phyloP scores from a whole-genome alignment of 2,113 vertebrate species.

The Plecotus auritus region DNA sequence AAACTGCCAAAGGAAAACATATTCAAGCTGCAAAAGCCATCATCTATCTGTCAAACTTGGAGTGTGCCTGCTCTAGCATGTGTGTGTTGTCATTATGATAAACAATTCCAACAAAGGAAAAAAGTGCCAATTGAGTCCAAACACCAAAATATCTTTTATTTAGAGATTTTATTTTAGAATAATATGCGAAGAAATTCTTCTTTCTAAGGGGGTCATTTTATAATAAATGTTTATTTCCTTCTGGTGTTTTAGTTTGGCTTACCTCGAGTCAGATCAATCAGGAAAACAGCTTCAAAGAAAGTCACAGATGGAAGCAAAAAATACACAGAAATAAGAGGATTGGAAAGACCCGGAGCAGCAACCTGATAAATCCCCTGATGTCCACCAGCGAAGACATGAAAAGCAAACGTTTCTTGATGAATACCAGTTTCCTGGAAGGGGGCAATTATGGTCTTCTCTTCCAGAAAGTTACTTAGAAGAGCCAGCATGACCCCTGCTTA shows the following conservation, averaged over 20 bases:
- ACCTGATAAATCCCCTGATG: not conserved
- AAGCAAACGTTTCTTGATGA: slow-evolving; percentile 28
- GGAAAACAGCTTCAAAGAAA: not conserved
- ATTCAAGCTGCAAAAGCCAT: not conserved
- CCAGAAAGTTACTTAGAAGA: slow-evolving; percentile 42
- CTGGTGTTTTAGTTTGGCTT: not conserved
- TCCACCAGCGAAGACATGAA: not conserved
- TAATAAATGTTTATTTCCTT: not conserved
- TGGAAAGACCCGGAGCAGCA: not conserved
- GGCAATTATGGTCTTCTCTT: slow-evolving; percentile 1
- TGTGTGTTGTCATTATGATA: not conserved
- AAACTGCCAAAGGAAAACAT: not conserved
- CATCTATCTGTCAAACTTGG: not conserved
- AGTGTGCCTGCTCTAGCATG: not conserved
- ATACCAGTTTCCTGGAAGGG: slow-evolving; percentile 49
- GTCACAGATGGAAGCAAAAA: not conserved
- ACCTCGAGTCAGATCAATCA: not conserved
- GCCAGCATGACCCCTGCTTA: not conserved
- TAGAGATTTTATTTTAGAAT: slow-evolving; percentile 14
- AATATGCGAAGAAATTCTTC: not conserved
- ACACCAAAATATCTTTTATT: not conserved
- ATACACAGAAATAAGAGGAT: not conserved
- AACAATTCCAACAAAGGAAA: slow-evolving; percentile 4
- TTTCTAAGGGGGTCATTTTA: not conserved
- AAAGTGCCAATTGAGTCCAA: not conserved